Base-by-base conservation (phyloP, 2,888 invertebrate genomes). In the Clistopyga incitator region DNA sequence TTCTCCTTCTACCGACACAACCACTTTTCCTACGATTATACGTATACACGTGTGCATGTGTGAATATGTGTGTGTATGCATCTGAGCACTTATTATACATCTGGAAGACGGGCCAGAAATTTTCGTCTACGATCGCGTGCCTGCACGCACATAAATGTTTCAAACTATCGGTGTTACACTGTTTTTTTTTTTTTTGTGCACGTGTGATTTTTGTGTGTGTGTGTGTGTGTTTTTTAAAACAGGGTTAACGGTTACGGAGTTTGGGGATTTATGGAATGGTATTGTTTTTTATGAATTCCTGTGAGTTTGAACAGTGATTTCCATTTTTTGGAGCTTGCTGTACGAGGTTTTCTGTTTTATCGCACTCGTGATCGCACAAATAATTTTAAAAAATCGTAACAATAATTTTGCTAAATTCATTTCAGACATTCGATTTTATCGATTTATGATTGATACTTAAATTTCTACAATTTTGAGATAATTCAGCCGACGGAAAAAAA, bases 111-210 rank as follows among this genome's bases (percentile, higher is more conserved):
- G 64, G 15, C 59, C 78, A 65, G 74, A 80, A 64, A 81, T 67
- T 75, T 84, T 75, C n/a, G 71, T 61, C 75, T 79, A 80, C 56
- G 80, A 83, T 84, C 84, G 84, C 84, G 78, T 81, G 84, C 47
- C 29, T 50, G 54, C 82, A 72, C 71, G 79, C 71, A 76, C 76
- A 70, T 70, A 59, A 72, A 83, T 78, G 52, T 77, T 74, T 29
- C 59, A 74, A 72, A 72, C 67, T 77, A 56, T 81, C 75, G 54
- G 45, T 64, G 50, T 75, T 75, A n/a, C 38, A 50, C 67, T 23
- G 23, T 67, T 67, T 10, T 47, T 67, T 8, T 65, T 23, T 20
- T 67, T 67, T 10, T 47, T 67, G 8, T 65, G 10, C 11, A 8
- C 38, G 34, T 18, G 34, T 64, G 64, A 38, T 64, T 18, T 64